These are phyloP conservation scores for Aproaerema taeniolella DNA, from an alignment of 2,888 invertebrate genomes.

Conservation along the genomic window DNA sequence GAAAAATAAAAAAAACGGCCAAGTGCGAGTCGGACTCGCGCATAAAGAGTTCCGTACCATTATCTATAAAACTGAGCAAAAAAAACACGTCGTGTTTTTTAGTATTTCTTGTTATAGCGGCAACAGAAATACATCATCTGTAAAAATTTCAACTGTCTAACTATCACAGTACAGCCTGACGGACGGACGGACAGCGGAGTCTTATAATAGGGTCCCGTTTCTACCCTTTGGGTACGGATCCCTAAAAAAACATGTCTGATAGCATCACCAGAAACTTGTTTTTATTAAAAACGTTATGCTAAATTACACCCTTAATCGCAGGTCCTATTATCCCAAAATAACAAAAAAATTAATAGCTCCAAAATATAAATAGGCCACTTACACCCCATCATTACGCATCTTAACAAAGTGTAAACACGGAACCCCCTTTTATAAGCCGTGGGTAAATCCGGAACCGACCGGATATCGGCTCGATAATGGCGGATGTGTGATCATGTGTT, in stretches of 20 bases:
- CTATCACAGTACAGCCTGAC: background rate
- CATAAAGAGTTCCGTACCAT: background rate
- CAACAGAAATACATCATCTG: background rate
- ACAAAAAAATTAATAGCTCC: slow-evolving; percentile 8
- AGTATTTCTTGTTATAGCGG: background rate
- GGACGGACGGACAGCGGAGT: slow-evolving; percentile 13
- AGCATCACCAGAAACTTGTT: no score
- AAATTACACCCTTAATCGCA: slow-evolving; percentile 8
- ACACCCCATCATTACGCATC: slow-evolving; percentile 27
- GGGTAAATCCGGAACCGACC: slow-evolving; percentile 33
- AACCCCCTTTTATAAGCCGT: slow-evolving; percentile 27
- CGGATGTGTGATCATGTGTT: slow-evolving; percentile 31
- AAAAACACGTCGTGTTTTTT: background rate
- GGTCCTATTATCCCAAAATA: slow-evolving; percentile 3
- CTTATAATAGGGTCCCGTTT: slow-evolving; percentile 8
- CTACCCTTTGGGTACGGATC: slow-evolving; percentile 3
- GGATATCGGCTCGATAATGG: slow-evolving; percentile 46
- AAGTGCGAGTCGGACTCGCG: background rate
- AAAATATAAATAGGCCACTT: slow-evolving; percentile 3
- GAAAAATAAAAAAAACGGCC: background rate
- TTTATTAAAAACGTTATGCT: no score
- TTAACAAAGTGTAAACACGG: slow-evolving; percentile 24
- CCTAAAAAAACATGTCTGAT: background rate
- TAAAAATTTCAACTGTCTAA: background rate
- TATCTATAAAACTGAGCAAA: slow-evolving; percentile 2